Base-by-base conservation (phyloP, 2,113 vertebrate species). In the Toxostoma redivivum region DNA sequence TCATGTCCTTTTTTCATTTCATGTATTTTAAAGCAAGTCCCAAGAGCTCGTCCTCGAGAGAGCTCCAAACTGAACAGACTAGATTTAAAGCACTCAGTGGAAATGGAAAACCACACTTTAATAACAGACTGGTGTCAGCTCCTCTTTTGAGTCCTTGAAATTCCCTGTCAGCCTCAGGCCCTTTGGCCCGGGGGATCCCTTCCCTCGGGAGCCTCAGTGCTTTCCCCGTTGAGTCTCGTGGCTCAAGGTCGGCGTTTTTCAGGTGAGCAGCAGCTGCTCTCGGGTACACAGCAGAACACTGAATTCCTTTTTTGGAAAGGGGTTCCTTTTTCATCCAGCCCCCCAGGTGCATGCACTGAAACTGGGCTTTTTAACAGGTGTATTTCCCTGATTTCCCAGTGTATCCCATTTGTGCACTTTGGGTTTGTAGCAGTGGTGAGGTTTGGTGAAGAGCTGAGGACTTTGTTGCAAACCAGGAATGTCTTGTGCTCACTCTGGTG, bases 351-450 rank as follows among this genome's bases (percentile, higher is more conserved):
- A 92, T 97, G 97, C 93, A 95, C 94, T 94, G 85, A 95, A 83
- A 91, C 80, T 94, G 90, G 94, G 94, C 79, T 95, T 97, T 80
- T 96, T 83, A 81, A 64, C 92, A 94, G 92, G 79, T 44, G 42
- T 87, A 31, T 95, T 90, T 61, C 72, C 92, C 95, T 91, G 73
- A 33, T 94, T 95, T 81, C 93, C 95, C 15, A 25, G 95, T 95
- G 96, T 98, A 97, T 98, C 96, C 97, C 96, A 60, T 86, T 58
- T 80, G 74, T 98, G 96, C 97, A 98, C 97, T 98, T 98, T 95
- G 96, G 98, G 97, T 97, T 97, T 98, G 95, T 98, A 97, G 97
- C 97, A 90, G 81, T 80, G 88, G 94, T 23, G 7, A 53, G 93
- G 91, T 94, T 95, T 72, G 90, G 94, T 97, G 88, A 97, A 96